Evolutionary conservation across 2,113 vertebrate genomes (phyloP).

Genomic region (Salvelinus alpinus): DNA sequence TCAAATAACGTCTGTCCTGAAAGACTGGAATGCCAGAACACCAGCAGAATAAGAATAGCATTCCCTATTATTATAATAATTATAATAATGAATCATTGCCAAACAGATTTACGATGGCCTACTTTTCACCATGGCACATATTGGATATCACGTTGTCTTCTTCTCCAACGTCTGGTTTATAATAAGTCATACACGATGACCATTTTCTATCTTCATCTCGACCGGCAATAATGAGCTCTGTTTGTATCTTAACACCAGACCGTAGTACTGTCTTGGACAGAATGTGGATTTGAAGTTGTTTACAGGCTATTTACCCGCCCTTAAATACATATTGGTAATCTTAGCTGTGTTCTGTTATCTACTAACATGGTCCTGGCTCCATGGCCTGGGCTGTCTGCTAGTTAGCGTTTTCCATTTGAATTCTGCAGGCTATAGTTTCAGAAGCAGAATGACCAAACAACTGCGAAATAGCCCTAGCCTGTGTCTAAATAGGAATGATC

Average conservation of each 20-base stretch:
- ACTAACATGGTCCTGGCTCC: too few relatives aligned
- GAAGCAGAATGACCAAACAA: too few relatives aligned
- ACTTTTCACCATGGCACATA: slow-evolving; percentile 52
- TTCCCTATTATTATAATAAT: slow-evolving; percentile 68
- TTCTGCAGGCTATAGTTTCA: too few relatives aligned
- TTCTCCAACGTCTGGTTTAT: background rate
- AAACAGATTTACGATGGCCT: slow-evolving; percentile 67
- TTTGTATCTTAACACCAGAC: background rate
- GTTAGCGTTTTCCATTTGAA: too few relatives aligned
- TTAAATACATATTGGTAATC: background rate
- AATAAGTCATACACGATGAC: background rate
- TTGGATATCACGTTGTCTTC: slow-evolving; percentile 28
- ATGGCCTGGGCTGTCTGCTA: too few relatives aligned
- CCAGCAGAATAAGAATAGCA: slow-evolving; percentile 55
- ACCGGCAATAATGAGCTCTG: background rate
- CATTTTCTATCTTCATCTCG: background rate
- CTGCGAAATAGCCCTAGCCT: too few relatives aligned
- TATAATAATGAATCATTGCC: slow-evolving; percentile 67
- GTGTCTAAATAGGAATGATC: too few relatives aligned
- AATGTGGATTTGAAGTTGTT: background rate
- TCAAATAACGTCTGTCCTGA: slow-evolving; percentile 53
- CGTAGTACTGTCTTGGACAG: too few relatives aligned
- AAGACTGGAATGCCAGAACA: slow-evolving; percentile 53
- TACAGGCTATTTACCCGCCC: background rate
- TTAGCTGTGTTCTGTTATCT: too few relatives aligned